Percentiles rank a stretch among this genome's conserved stretches.
phyloP scores from a whole-genome alignment of 64 coral and sea anemone species.

The Montipora capricornis region DNA sequence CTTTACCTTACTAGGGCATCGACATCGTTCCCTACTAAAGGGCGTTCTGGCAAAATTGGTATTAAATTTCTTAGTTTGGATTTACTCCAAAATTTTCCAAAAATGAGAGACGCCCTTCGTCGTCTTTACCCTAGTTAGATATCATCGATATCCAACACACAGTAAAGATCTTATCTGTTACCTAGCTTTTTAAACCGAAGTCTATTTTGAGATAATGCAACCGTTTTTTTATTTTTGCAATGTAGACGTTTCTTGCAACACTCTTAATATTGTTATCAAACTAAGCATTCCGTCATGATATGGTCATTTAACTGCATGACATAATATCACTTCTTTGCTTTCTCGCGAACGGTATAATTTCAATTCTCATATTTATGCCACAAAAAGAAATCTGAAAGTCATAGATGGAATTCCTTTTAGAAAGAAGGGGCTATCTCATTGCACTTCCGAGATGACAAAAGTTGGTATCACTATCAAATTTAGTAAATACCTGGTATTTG shows the following conservation, averaged over 20 bases:
- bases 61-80: neutral
- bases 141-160: neutral
- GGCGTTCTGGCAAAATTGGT: neutral
- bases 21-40: neutral
- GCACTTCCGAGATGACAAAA: neutral
- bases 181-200: neutral
- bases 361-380: neutral
- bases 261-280: slow-evolving; percentile 13
- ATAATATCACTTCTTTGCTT: neutral
- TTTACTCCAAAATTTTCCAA: neutral
- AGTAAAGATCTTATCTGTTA: neutral
- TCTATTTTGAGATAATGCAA: neutral
- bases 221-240: neutral
- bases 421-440: neutral
- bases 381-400: neutral
- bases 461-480: neutral
- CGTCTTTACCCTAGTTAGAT: neutral
- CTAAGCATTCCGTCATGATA: slow-evolving; percentile 54
- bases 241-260: neutral
- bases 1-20: neutral
- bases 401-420: neutral
- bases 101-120: neutral
- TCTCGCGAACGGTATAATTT: neutral
- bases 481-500: slow-evolving; percentile 18
- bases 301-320: slow-evolving; percentile 50